Evolutionary conservation across 1,140 invertebrate genomes (phyloP).

Genomic region (Polypedilum pembai): DNA sequence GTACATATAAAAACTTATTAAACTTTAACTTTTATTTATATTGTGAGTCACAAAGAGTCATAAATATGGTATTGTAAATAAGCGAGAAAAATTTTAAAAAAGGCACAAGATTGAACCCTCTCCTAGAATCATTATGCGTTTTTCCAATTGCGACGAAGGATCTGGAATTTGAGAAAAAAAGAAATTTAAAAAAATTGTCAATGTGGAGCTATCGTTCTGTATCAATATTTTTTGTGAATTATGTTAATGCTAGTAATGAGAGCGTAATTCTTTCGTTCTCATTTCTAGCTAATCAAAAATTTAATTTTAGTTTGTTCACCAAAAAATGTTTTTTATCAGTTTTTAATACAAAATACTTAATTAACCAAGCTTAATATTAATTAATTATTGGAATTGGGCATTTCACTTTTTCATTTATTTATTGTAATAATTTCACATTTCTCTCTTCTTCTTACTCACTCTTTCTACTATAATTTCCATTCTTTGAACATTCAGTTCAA

Average conservation of each 20-base stretch:
- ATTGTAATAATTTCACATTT: not conserved
- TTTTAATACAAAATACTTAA: not conserved
- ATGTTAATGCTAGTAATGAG: too few species aligned
- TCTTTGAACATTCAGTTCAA: not conserved
- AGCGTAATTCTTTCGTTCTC: too few species aligned
- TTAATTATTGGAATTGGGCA: conserved; percentile 8
- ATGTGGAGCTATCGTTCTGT: not conserved
- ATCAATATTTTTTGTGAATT: too few species aligned
- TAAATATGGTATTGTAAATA: too few species aligned
- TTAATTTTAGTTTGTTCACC: too few species aligned
- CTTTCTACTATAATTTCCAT: not conserved
- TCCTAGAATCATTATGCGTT: conserved; percentile 27
- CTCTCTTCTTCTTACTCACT: not conserved
- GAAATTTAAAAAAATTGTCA: not conserved
- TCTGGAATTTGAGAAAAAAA: not conserved
- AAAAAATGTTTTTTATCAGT: not conserved
- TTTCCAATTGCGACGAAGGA: conserved; percentile 22
- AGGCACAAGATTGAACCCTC: conserved; percentile 21
- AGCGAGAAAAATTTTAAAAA: not conserved
- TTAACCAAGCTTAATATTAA: not conserved
- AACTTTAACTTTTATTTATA: too few species aligned
- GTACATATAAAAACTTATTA: too few species aligned
- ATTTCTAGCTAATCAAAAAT: too few species aligned
- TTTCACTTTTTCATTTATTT: not conserved
- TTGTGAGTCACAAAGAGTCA: too few species aligned